These are phyloP conservation scores for Fissipunctia ypsillon DNA, from an alignment of 2,888 invertebrate genomes.

Conservation along the genomic window DNA sequence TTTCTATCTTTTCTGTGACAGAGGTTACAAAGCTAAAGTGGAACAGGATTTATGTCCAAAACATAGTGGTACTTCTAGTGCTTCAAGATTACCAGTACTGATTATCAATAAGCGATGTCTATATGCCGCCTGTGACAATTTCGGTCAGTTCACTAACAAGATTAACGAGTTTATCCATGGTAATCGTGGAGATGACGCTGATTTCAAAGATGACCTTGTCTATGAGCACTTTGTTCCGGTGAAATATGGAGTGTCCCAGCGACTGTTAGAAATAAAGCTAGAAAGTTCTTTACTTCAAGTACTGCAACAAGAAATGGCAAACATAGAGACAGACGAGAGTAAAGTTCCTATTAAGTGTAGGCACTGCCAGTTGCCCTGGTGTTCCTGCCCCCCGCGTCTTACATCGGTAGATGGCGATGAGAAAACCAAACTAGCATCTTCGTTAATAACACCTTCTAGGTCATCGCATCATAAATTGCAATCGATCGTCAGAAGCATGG, in stretches of 20 bases:
- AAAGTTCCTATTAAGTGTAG: conserved; percentile 73
- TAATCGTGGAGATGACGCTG: conserved; percentile 73
- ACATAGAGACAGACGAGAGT: conserved; percentile 59
- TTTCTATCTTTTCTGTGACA: conserved; percentile 82
- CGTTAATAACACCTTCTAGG: not conserved
- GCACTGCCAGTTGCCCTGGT: conserved; percentile 72
- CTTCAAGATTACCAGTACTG: conserved; percentile 82
- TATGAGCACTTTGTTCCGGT: conserved; percentile 79
- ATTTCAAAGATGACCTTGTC: conserved; percentile 77
- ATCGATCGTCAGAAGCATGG: conserved; percentile 81
- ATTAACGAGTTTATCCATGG: conserved; percentile 78
- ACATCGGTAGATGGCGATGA: not conserved
- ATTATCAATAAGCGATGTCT: conserved; percentile 83
- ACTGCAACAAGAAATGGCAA: conserved; percentile 79
- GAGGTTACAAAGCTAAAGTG: conserved; percentile 75
- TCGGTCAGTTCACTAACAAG: conserved; percentile 79
- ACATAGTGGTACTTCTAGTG: conserved; percentile 77
- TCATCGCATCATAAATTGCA: conserved; percentile 48
- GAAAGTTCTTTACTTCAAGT: conserved; percentile 84
- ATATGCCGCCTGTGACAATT: conserved; percentile 85
- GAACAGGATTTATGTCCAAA: conserved; percentile 80
- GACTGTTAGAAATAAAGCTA: conserved; percentile 75
- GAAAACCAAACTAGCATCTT: not conserved
- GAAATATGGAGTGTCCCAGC: conserved; percentile 73
- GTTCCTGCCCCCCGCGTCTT: conserved; percentile 12